phyloP scores from a whole-genome alignment of 2,888 invertebrate genomes.

The Patella depressa region DNA sequence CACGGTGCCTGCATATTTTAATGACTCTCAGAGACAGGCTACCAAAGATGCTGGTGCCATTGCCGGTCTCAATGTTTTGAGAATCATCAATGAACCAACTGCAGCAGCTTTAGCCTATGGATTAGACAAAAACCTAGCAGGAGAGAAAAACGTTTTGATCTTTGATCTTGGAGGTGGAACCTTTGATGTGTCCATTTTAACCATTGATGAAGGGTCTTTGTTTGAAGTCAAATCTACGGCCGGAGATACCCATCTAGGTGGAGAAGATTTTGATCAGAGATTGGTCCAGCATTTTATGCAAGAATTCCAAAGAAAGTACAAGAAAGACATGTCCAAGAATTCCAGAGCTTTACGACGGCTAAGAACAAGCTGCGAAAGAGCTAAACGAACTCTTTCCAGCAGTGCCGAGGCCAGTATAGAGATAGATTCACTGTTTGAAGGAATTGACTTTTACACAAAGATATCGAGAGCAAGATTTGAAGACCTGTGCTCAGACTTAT shows the following conservation, averaged over 20 bases:
- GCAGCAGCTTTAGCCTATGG: conserved; percentile 77
- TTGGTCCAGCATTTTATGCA: conserved; percentile 59
- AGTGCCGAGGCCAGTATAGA: conserved; percentile 61
- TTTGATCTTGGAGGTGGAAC: conserved; percentile 75
- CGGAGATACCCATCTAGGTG: conserved; percentile 68
- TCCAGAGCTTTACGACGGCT: conserved; percentile 57
- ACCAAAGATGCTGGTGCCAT: conserved; percentile 72
- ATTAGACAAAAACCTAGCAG: conserved; percentile 72
- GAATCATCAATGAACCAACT: conserved; percentile 78
- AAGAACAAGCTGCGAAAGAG: conserved; percentile 63
- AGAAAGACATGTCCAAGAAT: conserved; percentile 57
- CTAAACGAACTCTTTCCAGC: conserved; percentile 63
- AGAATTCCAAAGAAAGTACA: conserved; percentile 60
- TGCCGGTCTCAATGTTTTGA: conserved; percentile 71
- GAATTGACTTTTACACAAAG: conserved; percentile 63
- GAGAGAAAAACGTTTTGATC: conserved; percentile 74
- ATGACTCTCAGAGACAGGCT: conserved; percentile 77
- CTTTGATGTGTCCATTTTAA: conserved; percentile 73
- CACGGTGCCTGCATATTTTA: conserved; percentile 70
- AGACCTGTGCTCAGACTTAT: conserved; percentile 61
- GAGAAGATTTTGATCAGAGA: conserved; percentile 65
- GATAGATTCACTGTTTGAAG: conserved; percentile 64
- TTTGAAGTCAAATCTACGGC: conserved; percentile 67
- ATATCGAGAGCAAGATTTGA: conserved; percentile 66
- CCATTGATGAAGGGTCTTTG: conserved; percentile 75